These are phyloP conservation scores for Lasioglossum pauxillum DNA, from an alignment of 2,888 invertebrate species.

Conservation along the genomic window DNA sequence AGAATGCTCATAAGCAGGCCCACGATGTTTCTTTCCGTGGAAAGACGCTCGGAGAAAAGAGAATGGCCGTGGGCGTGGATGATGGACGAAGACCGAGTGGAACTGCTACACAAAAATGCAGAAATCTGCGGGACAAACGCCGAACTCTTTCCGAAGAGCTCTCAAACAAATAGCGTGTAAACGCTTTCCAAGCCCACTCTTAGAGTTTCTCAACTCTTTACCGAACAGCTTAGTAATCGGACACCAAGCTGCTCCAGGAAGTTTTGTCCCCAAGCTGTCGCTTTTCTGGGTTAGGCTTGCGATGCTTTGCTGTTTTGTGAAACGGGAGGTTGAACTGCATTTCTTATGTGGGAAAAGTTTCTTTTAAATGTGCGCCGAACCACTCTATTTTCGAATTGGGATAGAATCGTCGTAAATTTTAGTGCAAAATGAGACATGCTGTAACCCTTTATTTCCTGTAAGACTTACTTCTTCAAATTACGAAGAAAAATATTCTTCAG, in stretches of 20 bases:
- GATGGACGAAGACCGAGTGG: slow-evolving; percentile 3
- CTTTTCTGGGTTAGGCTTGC: slow-evolving; percentile 62
- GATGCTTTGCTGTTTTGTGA: neutral
- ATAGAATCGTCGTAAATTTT: neutral
- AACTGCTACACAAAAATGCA: neutral
- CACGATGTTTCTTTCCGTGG: too few species aligned
- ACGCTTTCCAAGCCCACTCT: slow-evolving; percentile 37
- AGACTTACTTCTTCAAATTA: too few species aligned
- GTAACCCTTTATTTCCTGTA: neutral
- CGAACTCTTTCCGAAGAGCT: slow-evolving; percentile 8
- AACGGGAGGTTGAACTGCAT: neutral
- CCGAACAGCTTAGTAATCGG: slow-evolving; percentile 80
- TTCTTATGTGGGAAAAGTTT: neutral
- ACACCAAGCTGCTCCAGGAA: slow-evolving; percentile 72
- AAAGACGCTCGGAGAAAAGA: neutral
- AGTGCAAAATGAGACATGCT: neutral
- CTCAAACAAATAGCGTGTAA: slow-evolving; percentile 65
- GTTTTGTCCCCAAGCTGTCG: slow-evolving; percentile 64
- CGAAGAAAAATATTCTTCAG: too few species aligned
- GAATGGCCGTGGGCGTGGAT: neutral
- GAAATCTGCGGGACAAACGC: slow-evolving; percentile 31
- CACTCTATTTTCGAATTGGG: neutral
- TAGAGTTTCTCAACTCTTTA: slow-evolving; percentile 79
- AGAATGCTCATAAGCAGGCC: neutral
- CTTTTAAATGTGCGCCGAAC: neutral